Evolutionary conservation across 64 coral and sea anemone genomes (phyloP), one percentile per base, ranked within the genome.

Genomic region (Pocillopora damicornis): DNA sequence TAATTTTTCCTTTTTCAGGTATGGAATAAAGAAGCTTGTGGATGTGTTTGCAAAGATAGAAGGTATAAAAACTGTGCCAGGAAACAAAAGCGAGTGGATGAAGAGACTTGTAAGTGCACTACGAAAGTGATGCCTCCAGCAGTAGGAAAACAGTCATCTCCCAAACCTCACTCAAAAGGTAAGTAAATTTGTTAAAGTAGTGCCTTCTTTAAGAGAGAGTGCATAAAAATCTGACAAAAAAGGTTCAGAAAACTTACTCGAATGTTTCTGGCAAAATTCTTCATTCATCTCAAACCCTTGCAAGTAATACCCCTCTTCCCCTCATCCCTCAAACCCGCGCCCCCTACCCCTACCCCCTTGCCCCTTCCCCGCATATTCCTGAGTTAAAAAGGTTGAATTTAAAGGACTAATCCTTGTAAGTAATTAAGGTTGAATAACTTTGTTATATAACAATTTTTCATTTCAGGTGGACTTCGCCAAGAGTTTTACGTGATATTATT

Each of bases 11-110:
- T 75, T 38, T 15, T 61, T 45, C 62, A 97, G 94, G 67, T 57
- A 16, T 97, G 94, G 94, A 90, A 72, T 76, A 11, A 56, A 22
- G 17, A 69, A 35, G 61, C 77, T 5, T 97, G 94, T 79, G 83
- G 62, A 0, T 97, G 94, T 65, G 91, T 93, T 61, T 83, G 60
- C 4, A 82, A 73, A 22, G 34, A 22, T 8, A 73, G 13, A 15
- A 72, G 20, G 72, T 72, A 72, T 42, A 67, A 0, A 45, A 73
- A 72, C 10, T 85, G 81, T 20, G 38, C 16, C 4, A 18, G 20
- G 58, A 66, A 13, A 58, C 62, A 72, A 20, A 71, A 72, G 38
- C 9, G 25, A 7, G 81, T 85, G 16, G 38, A 85, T 63, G 37
- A 85, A n/a, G 64, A 85, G 56, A 85, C 81, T 0, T 85, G 81